Evolutionary conservation across 2,888 invertebrate genomes (phyloP).

Genomic region (Lamellibrachia satsuma): DNA sequence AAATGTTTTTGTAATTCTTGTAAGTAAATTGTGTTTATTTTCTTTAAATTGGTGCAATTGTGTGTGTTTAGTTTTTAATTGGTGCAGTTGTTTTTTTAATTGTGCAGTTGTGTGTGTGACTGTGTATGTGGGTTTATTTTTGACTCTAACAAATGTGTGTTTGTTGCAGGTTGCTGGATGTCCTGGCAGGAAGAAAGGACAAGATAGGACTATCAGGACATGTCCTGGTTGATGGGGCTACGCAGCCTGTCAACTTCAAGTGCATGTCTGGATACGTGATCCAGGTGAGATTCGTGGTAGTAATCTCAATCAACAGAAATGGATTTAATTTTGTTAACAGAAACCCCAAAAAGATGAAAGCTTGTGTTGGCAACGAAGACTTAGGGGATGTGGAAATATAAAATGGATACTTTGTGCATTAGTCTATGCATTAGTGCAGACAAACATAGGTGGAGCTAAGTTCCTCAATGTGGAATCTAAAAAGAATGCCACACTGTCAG

Average conservation of each 20-base stretch:
- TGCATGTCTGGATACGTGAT: constrained; percentile 66
- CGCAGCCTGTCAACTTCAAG: constrained; percentile 62
- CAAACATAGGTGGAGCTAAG: no score
- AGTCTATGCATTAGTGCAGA: background rate
- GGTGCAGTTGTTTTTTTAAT: no score
- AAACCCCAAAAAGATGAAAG: background rate
- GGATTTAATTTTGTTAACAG: background rate
- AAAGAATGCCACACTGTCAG: no score
- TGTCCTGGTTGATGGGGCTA: constrained; percentile 60
- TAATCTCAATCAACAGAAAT: background rate
- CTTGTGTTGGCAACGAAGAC: background rate
- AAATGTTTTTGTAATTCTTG: background rate
- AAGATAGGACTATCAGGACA: constrained; percentile 45
- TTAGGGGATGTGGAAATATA: background rate
- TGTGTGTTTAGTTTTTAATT: no score
- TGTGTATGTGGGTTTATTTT: no score
- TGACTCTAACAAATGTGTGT: no score
- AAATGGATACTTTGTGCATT: background rate
- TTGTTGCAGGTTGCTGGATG: constrained; percentile 39
- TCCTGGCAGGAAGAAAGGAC: constrained; percentile 42
- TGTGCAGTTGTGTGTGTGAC: background rate
- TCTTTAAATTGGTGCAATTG: background rate
- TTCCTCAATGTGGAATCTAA: no score
- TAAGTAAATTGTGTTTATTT: background rate
- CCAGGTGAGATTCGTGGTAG: constrained; percentile 51